phyloP scores from a whole-genome alignment of 92 coral and sea anemone species.

The Parazoanthus darwini region DNA sequence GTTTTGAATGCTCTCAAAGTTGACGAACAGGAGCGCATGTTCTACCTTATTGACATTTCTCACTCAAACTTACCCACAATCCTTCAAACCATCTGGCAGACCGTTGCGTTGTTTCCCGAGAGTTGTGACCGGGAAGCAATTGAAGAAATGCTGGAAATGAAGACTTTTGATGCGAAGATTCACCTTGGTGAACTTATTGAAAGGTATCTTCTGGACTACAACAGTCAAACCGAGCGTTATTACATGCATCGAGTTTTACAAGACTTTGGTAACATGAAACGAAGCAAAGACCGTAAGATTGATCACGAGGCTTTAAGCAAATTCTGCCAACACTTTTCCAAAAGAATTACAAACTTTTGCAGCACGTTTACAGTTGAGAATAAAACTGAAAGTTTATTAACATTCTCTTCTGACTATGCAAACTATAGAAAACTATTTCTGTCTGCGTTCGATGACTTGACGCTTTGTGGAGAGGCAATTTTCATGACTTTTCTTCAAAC shows the following conservation, averaged over 20 bases:
- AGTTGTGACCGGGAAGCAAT: slow-evolving; percentile 14
- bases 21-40: slow-evolving; percentile 42
- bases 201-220: slow-evolving; percentile 7
- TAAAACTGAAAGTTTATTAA: slow-evolving; percentile 11
- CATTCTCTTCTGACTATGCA: slow-evolving; percentile 30
- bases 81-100: slow-evolving; percentile 21
- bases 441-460: slow-evolving; percentile 13
- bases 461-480: slow-evolving; percentile 33
- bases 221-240: slow-evolving; percentile 2
- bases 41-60: slow-evolving; percentile 17
- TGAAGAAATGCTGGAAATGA: background rate
- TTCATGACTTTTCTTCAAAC: slow-evolving; percentile 18
- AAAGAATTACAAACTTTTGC: slow-evolving; percentile 27
- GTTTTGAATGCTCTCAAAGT: slow-evolving; percentile 23
- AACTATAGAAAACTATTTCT: slow-evolving; percentile 30
- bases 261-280: slow-evolving; percentile 33
- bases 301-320: slow-evolving; percentile 12
- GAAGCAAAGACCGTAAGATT: background rate
- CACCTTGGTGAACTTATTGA: slow-evolving; percentile 22
- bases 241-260: slow-evolving; percentile 27
- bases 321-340: slow-evolving; percentile 32
- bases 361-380: slow-evolving; percentile 27
- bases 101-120: slow-evolving; percentile 24
- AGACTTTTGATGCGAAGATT: slow-evolving; percentile 10
- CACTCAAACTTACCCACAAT: slow-evolving; percentile 34